These are phyloP conservation scores for Acyrthosiphon pisum DNA, from an alignment of 1,140 invertebrate genomes.

Conservation along the genomic window DNA sequence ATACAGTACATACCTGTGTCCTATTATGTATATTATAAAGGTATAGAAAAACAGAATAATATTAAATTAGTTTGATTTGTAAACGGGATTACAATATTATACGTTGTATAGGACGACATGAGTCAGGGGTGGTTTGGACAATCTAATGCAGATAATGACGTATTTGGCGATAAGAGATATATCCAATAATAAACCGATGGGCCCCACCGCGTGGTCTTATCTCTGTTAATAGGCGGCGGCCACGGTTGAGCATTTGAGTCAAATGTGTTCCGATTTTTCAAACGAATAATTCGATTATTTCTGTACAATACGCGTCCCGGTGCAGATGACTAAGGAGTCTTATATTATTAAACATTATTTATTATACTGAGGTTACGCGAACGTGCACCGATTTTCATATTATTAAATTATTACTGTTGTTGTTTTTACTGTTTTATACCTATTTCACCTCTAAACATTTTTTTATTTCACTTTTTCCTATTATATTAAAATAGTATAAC, in stretches of 20 bases:
- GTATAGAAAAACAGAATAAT: not conserved
- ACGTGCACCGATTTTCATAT: constrained; percentile 13
- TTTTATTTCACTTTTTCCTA: not conserved
- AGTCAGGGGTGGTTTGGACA: constrained; percentile 36
- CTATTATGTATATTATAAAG: too few relatives aligned
- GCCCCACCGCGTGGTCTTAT: constrained; percentile 52
- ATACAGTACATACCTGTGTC: not conserved
- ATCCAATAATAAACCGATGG: constrained; percentile 52
- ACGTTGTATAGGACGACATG: too few relatives aligned
- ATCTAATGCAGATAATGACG: not conserved
- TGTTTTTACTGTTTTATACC: not conserved
- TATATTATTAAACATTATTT: not conserved
- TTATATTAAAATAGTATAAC: not conserved
- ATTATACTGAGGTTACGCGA: not conserved
- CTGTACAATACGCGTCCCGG: not conserved
- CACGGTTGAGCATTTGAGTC: not conserved
- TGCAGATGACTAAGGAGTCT: not conserved
- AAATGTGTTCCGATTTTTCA: constrained; percentile 42
- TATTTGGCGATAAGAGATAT: constrained; percentile 39
- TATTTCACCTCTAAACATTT: not conserved
- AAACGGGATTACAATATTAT: not conserved
- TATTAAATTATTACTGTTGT: not conserved
- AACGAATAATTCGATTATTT: constrained; percentile 26
- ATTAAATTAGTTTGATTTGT: not conserved
- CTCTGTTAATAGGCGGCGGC: not conserved